Evolutionary conservation across 2,888 invertebrate species (phyloP), one percentile per base, ranked within the genome.

Genomic region (Dryococelus australis): DNA sequence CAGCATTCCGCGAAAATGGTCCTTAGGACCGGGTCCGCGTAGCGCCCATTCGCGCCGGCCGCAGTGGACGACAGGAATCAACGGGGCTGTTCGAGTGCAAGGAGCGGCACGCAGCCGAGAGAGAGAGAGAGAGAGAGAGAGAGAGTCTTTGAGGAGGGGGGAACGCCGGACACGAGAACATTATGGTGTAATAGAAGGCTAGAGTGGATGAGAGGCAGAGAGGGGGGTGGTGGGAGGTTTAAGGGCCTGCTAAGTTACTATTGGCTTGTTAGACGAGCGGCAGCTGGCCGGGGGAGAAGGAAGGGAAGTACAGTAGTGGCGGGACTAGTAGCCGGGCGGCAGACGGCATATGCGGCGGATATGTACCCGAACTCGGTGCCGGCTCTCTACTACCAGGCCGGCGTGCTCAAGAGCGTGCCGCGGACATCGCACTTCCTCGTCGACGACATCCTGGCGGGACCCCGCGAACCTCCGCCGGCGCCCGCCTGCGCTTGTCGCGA

Each of bases 161-260:
- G n/a, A n/a, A n/a, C n/a, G 84, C 9, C 65, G 65, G 65, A 65
- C 65, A 65, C 65, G 65, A 20, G 16, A 65, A 65, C 65, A 65
- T 65, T 65, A 65, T 16, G 24, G 65, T 24, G 24, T 47, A 24
- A 20, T 65, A 16, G 85, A n/a, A n/a, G n/a, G n/a, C n/a, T n/a
- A n/a, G n/a, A n/a, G n/a, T n/a, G n/a, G n/a, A n/a, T n/a, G n/a
- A n/a, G n/a, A n/a, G n/a, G n/a, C n/a, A n/a, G n/a, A 28, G 53
- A 28, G 28, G 65, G 83, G n/a, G 27, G 51, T 26, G 80, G 35
- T 83, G 83, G 87, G 85, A 80, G 43, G 85, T 81, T 87, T 88
- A 87, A 88, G 88, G 86, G 87, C 86, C 87, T 87, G 84, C 86
- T 88, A 88, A 87, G 87, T 86, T 86, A 87, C 87, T 86, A 88